Evolutionary conservation across 2,888 invertebrate species (phyloP), one percentile per base, ranked within the genome.

Genomic region (Eupithecia inturbata): DNA sequence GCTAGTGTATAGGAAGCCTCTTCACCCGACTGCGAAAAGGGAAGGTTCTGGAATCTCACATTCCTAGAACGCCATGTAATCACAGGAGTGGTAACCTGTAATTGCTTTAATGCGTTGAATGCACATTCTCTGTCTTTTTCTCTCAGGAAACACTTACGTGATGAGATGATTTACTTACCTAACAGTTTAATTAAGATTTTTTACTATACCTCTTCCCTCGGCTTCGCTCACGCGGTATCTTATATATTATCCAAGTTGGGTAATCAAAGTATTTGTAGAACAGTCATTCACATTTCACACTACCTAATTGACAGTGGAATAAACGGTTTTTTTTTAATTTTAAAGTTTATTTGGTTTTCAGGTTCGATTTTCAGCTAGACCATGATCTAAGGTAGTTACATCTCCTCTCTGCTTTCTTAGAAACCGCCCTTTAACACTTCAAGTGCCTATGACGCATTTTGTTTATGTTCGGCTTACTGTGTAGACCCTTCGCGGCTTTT

Each of bases 101-200:
- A n/a, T 64, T 12, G 12, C 10, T 64, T 22, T 64, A 64, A 64
- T 64, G 33, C 22, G 22, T 14, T 39, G 39, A 64, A 63, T 70
- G 33, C 36, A 67, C 76, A 71, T 73, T 73, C 72, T 68, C 26
- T 73, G 49, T 64, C 63, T 76, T 76, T 76, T 76, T 73, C 68
- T 69, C 67, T 26, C 60, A 76, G 73, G 76, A 76, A 76, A 67
- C 66, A 71, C 70, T 68, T 68, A 75, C 36, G 57, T 72, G 67
- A 41, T 36, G 36, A 4, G n/a, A 53, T 75, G 72, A 72, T 71
- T 39, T 22, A 22, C 10, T n/a, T n/a, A 36, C 33, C 39, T 22
- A 39, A 33, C 33, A 19, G 19, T n/a, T 66, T 66, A 26, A 31
- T 62, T 31, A 19, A 16, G 9, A 31, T 7, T 28, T n/a, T 28